Evolutionary conservation across 2,797 vertebrate species (phyloP).

Genomic region (Sebastes paucispinis): DNA sequence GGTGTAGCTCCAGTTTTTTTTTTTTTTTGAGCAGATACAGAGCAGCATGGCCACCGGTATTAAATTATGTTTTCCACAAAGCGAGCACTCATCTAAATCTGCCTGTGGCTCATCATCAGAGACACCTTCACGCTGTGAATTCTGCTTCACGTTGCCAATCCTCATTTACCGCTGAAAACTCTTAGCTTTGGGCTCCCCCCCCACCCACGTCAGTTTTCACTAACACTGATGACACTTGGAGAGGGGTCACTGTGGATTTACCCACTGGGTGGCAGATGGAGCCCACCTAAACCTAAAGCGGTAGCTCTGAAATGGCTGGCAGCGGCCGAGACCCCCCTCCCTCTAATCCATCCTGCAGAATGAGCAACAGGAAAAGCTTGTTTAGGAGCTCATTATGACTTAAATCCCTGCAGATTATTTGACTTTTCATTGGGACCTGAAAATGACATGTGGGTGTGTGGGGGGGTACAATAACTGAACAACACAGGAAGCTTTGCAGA

Average conservation of each 20-base stretch:
- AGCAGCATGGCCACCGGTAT: background rate
- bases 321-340: background rate
- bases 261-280: conserved; percentile 62
- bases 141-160: conserved; percentile 32
- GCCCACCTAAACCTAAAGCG: conserved; percentile 44
- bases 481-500: background rate
- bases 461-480: background rate
- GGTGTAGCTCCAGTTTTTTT: background rate
- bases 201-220: conserved; percentile 8
- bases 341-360: conserved; percentile 53
- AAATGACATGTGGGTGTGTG: background rate
- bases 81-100: conserved; percentile 11
- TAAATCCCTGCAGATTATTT: conserved; percentile 57
- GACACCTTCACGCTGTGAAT: conserved; percentile 43
- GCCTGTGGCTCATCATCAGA: conserved; percentile 49
- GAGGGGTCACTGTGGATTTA: conserved; percentile 49
- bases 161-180: conserved; percentile 3
- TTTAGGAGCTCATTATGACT: conserved; percentile 34
- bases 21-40: background rate
- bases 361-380: conserved; percentile 46
- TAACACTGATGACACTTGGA: conserved; percentile 10
- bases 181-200: background rate
- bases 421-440: conserved; percentile 31
- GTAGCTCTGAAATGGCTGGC: conserved; percentile 15
- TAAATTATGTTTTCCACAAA: conserved; percentile 5